phyloP scores from a whole-genome alignment of 2,888 invertebrate genomes.

The Stratiomys singularior region DNA sequence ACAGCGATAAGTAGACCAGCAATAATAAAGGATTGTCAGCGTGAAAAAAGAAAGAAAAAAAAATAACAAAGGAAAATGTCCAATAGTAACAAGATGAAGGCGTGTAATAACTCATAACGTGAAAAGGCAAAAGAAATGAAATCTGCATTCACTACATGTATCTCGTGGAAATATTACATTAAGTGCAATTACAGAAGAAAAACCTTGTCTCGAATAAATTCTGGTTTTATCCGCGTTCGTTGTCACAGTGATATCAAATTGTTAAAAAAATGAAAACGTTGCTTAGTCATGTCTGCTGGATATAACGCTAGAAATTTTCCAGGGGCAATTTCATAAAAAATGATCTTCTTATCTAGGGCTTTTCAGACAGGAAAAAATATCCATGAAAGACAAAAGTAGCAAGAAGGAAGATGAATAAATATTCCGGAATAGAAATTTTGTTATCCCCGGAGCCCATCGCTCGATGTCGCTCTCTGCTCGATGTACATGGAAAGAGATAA shows the following conservation, averaged over 20 bases:
- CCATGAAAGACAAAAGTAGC: neutral
- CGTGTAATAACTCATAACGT: conserved; percentile 18
- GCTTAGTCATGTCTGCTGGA: neutral
- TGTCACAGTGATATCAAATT: conserved; percentile 4
- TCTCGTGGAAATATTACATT: conserved; percentile 9
- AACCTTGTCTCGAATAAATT: conserved; percentile 42
- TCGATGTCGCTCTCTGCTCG: neutral
- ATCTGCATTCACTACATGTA: conserved; percentile 29
- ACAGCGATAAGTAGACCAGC: conserved; percentile 38
- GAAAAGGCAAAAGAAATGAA: neutral
- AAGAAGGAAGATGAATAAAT: conserved; percentile 23
- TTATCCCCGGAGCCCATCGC: conserved; percentile 23
- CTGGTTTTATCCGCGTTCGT: conserved; percentile 36
- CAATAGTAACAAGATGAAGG: conserved; percentile 17
- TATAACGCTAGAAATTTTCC: no score
- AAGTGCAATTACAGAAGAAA: conserved; percentile 28
- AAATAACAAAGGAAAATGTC: neutral
- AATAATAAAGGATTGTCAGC: conserved; percentile 1
- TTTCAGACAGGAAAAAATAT: neutral
- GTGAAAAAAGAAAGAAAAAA: conserved; percentile 10
- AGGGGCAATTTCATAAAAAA: conserved; percentile 24
- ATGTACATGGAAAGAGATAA: conserved; percentile 37
- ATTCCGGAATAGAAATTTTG: conserved; percentile 17
- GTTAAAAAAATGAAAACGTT: conserved; percentile 5
- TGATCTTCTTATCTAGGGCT: conserved; percentile 35